Evolutionary conservation across 2,797 vertebrate genomes (phyloP).

Genomic region (Chelmon rostratus): DNA sequence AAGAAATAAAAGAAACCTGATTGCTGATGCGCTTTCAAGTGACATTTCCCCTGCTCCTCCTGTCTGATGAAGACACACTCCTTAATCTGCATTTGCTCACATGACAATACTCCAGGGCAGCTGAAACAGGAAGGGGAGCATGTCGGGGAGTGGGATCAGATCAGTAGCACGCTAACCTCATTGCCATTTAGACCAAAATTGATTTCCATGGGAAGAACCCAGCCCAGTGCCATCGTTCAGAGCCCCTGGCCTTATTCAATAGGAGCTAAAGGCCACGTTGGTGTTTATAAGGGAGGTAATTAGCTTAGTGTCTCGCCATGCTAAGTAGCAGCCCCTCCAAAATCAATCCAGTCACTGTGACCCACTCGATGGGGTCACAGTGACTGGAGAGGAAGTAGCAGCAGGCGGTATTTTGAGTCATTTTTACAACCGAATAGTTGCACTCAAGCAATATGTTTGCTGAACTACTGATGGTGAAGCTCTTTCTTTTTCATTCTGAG

Average conservation of each 20-base stretch:
- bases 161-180: constrained; percentile 67
- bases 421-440: not conserved
- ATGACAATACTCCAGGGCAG: constrained; percentile 15
- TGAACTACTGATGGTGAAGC: not conserved
- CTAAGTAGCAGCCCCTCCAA: constrained; percentile 62
- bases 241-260: constrained; percentile 68
- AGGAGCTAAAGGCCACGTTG: constrained; percentile 71
- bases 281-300: constrained; percentile 77
- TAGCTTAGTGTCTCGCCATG: constrained; percentile 72
- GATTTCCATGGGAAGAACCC: constrained; percentile 78
- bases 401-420: not conserved
- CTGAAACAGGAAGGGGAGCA: not conserved
- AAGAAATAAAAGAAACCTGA: not conserved
- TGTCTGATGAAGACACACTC: constrained; percentile 10
- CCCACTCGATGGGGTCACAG: constrained; percentile 49
- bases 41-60: constrained; percentile 11
- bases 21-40: not conserved
- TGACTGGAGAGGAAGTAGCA: constrained; percentile 11
- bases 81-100: constrained; percentile 42
- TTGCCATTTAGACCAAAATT: constrained; percentile 78
- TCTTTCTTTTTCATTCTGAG: not conserved
- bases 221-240: constrained; percentile 61
- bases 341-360: constrained; percentile 72
- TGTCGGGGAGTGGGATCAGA: constrained; percentile 33
- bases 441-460: not conserved